Conservation (phyloP, 2,888 invertebrate genomes). For the Parnassius mnemosyne region DNA sequence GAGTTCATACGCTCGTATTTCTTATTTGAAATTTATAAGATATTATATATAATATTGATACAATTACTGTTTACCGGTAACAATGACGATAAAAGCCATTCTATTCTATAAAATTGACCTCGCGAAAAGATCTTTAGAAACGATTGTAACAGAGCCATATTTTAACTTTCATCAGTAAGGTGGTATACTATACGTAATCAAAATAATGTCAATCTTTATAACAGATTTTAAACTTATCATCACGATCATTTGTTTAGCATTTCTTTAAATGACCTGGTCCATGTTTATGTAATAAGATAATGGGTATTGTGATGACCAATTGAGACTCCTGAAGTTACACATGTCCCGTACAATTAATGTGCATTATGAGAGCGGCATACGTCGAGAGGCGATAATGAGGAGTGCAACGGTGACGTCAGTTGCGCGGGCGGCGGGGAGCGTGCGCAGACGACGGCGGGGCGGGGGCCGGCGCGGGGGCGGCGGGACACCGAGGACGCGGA, state of each 20-base stretch:
- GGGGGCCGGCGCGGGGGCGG: constrained; percentile 38
- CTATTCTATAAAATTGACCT: background rate
- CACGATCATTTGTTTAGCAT: no score
- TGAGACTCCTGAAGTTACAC: constrained; percentile 8
- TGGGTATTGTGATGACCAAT: background rate
- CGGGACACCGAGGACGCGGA: constrained; percentile 64
- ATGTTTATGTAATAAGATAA: background rate
- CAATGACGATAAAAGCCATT: background rate
- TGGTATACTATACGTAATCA: no score
- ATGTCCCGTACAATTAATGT: constrained; percentile 23
- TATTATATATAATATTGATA: constrained; percentile 4
- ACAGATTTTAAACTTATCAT: no score
- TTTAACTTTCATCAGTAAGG: no score
- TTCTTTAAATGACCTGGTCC: no score
- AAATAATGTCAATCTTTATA: no score
- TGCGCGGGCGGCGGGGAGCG: constrained; percentile 35
- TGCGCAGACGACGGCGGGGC: constrained; percentile 34
- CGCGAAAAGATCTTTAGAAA: background rate
- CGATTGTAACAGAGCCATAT: no score
- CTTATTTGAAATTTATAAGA: constrained; percentile 19
- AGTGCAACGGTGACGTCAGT: constrained; percentile 75
- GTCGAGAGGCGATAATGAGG: constrained; percentile 76
- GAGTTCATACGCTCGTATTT: constrained; percentile 14
- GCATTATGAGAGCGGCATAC: constrained; percentile 32
- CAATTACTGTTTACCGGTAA: constrained; percentile 15